Percentiles rank a stretch among this genome's conserved stretches.
Evolutionary conservation across 2,113 vertebrate genomes (phyloP).

Genomic region (Carettochelys insculpta): DNA sequence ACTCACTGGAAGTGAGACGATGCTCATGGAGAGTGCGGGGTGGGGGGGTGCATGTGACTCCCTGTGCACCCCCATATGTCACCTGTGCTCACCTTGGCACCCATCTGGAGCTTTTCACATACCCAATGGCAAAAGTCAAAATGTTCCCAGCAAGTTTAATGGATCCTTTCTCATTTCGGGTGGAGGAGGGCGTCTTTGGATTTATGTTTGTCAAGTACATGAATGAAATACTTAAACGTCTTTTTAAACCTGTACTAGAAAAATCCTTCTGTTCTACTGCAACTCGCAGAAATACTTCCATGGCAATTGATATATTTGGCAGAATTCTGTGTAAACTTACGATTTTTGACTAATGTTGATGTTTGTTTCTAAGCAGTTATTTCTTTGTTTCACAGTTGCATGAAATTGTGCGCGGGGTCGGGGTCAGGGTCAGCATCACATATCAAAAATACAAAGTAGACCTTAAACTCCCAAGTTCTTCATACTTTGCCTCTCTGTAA

Average conservation of each 20-base stretch:
- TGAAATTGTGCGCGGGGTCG: not conserved
- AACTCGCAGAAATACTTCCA: not conserved
- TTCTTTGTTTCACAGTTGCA: not conserved
- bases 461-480: not conserved
- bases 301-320: not conserved
- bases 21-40: no score
- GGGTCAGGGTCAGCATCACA: not conserved
- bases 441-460: not conserved
- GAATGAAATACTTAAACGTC: not conserved
- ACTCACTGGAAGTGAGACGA: no score
- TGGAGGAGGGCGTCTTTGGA: not conserved
- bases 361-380: not conserved
- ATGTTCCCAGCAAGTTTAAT: not conserved
- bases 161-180: not conserved
- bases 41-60: no score
- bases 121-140: not conserved
- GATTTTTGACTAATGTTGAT: not conserved
- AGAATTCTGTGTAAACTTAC: not conserved
- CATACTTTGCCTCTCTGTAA: not conserved
- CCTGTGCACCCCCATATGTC: no score
- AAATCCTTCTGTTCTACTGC: not conserved
- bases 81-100: not conserved
- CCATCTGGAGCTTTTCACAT: not conserved
- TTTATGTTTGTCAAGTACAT: not conserved
- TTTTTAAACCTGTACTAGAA: not conserved